A percentile compares a stretch with the other conserved stretches of the same genome.
phyloP scores from a whole-genome alignment of 2,113 vertebrate genomes.

The Malurus melanocephalus region DNA sequence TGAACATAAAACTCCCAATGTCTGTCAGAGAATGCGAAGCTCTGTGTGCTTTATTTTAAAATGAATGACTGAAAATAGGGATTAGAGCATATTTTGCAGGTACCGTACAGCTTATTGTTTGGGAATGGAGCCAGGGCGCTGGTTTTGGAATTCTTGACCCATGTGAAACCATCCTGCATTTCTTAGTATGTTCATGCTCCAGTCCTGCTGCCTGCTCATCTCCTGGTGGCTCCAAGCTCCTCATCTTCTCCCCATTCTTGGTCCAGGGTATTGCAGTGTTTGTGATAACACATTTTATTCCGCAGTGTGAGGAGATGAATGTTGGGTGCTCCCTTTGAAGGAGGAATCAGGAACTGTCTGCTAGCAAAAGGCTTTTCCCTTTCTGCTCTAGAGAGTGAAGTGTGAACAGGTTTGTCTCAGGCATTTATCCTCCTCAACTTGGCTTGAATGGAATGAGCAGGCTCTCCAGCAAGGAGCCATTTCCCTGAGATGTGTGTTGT shows the following conservation, averaged over 20 bases:
- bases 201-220: not conserved
- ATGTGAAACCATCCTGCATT: not conserved
- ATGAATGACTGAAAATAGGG: not conserved
- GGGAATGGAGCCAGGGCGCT: not conserved
- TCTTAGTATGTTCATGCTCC: rapidly evolving
- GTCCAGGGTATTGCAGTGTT: not conserved
- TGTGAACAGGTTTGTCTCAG: not conserved
- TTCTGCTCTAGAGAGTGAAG: not conserved
- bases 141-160: not conserved
- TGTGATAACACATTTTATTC: not conserved
- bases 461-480: not conserved
- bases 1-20: not conserved
- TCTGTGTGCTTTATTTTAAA: not conserved
- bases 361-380: not conserved
- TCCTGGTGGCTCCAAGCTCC: not conserved
- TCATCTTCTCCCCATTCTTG: not conserved
- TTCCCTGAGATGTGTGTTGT: not conserved
- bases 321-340: not conserved
- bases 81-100: not conserved
- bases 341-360: not conserved
- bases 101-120: rapidly evolving
- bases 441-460: not conserved
- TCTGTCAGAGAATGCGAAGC: not conserved
- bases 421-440: not conserved
- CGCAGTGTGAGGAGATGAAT: not conserved